Base-by-base conservation (phyloP, 2,888 invertebrate species). In the Eledona agricola region DNA sequence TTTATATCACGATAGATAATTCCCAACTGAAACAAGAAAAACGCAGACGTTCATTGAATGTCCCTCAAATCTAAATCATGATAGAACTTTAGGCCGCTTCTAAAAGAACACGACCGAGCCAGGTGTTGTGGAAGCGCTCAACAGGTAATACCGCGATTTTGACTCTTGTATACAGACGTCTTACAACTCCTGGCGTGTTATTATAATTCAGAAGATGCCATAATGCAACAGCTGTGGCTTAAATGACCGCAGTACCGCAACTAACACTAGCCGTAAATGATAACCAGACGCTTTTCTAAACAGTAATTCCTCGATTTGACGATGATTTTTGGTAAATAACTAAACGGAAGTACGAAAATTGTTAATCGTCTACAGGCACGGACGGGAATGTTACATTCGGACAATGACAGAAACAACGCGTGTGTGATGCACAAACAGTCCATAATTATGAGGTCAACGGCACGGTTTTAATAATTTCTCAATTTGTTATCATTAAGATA, bases 1-100 rank as follows among this genome's bases (percentile, higher is more conserved):
- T 98, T 98, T 65, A 98, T 94, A 78, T 98, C 98, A 53, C 98
- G 86, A 79, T 98, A 98, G 72, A 98, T 96, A 56, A 98, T 96
- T 60, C 96, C 96, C 77, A 96, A 82, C 92, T 94, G 84, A n/a
- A 80, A 81, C 54, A 23, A 11, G 9, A 13, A 25, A 19, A 38
- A 25, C 25, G 7, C 7, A 9, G n/a, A 25, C 3, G 7, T 25
- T 29, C 15, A 4, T 29, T 29, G 20, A 34, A 7, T 20, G 20
- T 34, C 19, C n/a, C 34, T 10, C 20, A 4, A 12, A 20, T 19
- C 19, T 20, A 34, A 15, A 20, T 34, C 4, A 25, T 4, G 3
- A 19, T 5, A 19, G 19, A 25, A 29, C 5, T 20, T 10, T 35
- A 20, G 20, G 12, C 35, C 11, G 9, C 16, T 32, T 32, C 11